Evolutionary conservation across 2,113 vertebrate species (phyloP), one percentile per base, ranked within the genome.

Genomic region (Hyla sarda): DNA sequence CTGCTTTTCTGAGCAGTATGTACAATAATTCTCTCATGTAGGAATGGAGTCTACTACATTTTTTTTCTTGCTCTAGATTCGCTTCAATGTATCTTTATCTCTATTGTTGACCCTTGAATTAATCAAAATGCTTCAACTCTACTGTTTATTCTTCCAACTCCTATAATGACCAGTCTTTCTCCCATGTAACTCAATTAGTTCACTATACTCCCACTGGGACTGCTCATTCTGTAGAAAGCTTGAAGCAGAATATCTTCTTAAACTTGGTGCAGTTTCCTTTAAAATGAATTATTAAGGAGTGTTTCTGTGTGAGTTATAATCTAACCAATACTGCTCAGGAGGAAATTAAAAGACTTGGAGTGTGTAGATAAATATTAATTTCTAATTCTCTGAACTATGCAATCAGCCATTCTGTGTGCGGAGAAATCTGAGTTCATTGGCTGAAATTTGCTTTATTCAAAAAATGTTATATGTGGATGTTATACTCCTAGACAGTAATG

Each of bases 321-420:
- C 32, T 79, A 81, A 14, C 84, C 21, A 71, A 72, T 72, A 50
- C 50, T 45, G 32, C 52, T 60, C 84, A 54, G 25, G 84, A 80
- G 76, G 76, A 86, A 73, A 86, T 86, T 86, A 86, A 86, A 85
- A 79, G 84, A 72, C 48, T 86, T 86, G 84, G 65, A 86, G 84
- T 81, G 84, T 86, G 84, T 86, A 71, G 75, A 80, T 80, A 86
- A 86, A 80, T 86, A 86, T 86, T 86, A 71, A 85, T 86, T 86
- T 50, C 81, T 79, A 65, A 73, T 80, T 86, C 84, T 69, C 76
- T 80, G 84, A 79, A 86, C 76, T 52, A 58, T 60, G 52, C 50
- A 86, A 72, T 72, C 48, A 80, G 73, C 80, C 23, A 80, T 86
- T 47, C 50, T 25, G 30, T 47, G 50, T 32, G 76, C 65, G 81